Percentiles rank a stretch among this genome's conserved stretches.
Evolutionary conservation across 2,113 vertebrate genomes (phyloP).

Genomic region (Chloebia gouldiae): DNA sequence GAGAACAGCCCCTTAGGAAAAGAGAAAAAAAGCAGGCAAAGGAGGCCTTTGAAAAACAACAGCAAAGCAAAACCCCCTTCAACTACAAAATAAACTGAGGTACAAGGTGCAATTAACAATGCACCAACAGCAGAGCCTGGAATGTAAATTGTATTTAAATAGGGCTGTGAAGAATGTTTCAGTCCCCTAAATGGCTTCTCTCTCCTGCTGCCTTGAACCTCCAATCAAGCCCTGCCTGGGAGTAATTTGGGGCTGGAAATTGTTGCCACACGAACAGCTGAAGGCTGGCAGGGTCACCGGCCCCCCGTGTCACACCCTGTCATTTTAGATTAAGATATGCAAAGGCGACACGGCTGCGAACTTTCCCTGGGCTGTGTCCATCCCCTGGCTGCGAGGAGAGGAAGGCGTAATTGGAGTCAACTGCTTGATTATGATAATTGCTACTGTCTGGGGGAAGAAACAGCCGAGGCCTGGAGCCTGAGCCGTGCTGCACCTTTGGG

Average conservation of each 20-base stretch:
- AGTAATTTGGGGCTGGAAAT: conserved; percentile 93
- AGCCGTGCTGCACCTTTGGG: conserved; percentile 59
- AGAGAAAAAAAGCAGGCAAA: not conserved
- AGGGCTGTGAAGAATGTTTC: conserved; percentile 57
- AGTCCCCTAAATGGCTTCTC: conserved; percentile 60
- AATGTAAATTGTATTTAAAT: conserved; percentile 75
- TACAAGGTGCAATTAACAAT: conserved; percentile 68
- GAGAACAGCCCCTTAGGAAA: conserved; percentile 37
- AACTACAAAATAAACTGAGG: conserved; percentile 57
- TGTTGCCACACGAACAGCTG: conserved; percentile 88
- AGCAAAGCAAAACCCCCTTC: conserved; percentile 24
- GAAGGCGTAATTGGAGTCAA: conserved; percentile 98
- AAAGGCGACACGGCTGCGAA: conserved; percentile 84
- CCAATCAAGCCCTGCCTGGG: conserved; percentile 77
- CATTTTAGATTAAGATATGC: conserved; percentile 99
- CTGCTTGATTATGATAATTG: conserved; percentile 98
- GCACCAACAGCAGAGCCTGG: conserved; percentile 59
- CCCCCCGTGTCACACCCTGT: conserved; percentile 93
- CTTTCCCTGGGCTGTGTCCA: conserved; percentile 77
- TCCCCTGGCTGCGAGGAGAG: conserved; percentile 86
- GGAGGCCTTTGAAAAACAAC: conserved; percentile 47
- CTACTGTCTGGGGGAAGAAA: conserved; percentile 88
- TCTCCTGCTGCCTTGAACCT: conserved; percentile 53
- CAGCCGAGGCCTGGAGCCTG: conserved; percentile 52
- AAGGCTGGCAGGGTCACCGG: conserved; percentile 86